Evolutionary conservation across 2,113 vertebrate species (phyloP), one percentile per base, ranked within the genome.

Genomic region (Aplodontia rufa): DNA sequence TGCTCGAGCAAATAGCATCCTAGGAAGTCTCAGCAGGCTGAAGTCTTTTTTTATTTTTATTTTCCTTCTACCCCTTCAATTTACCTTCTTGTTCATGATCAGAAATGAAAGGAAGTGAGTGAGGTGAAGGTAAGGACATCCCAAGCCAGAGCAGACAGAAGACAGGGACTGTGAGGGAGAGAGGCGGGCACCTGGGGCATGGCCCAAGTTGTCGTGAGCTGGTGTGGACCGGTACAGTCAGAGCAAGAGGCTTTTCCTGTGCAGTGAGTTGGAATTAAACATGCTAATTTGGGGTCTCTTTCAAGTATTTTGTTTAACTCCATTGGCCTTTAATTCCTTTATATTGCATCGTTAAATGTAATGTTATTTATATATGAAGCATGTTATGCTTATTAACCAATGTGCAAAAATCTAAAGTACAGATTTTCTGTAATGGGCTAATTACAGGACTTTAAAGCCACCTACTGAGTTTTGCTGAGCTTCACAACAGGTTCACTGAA

Each of bases 251-350:
- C 98, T 98, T 99, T 99, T 99, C 96, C 98, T 98, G 98, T 98
- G 98, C 99, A 99, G 97, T 98, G 98, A 99, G 98, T 99, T 99
- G 98, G 99, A 99, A 99, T 99, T 99, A 99, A 99, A 98, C 98
- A 99, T 98, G 99, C 99, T 99, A 99, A 99, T 99, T 99, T 98
- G 98, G 98, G 97, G 98, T 98, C 98, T 98, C 98, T 98, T 98
- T 98, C 98, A 98, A 99, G 98, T 98, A 99, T 98, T 99, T 98
- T 98, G 98, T 98, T 98, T 98, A 99, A 98, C 98, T 98, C 97
- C 98, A 97, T 98, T 98, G 98, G 98, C 98, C 98, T 98, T 98
- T 98, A 98, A 98, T 98, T 98, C 98, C 97, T 98, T 98, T 99
- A 98, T 98, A 98, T 97, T 95, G 87, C 97, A 98, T 98, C 98